These are phyloP conservation scores for Latrodectus geometricus DNA, from an alignment of 1,140 invertebrate genomes.

Conservation along the genomic window DNA sequence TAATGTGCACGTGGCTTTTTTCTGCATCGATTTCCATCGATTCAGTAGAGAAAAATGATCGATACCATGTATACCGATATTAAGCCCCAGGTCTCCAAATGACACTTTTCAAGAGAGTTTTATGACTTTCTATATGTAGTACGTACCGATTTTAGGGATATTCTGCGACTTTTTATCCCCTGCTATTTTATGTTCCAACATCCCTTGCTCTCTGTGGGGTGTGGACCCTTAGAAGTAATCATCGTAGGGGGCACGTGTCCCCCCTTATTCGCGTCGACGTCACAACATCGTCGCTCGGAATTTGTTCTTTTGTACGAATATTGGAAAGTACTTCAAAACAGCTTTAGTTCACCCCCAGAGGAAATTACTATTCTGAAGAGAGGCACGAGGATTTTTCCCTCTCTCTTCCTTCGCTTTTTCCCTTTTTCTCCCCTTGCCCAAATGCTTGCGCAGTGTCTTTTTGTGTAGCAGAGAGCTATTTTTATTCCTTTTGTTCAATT, in stretches of 20 bases:
- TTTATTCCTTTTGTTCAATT: constrained; percentile 5
- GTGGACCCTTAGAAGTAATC: not conserved
- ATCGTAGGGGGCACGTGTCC: constrained; percentile 23
- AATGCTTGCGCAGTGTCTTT: constrained; percentile 18
- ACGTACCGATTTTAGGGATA: constrained; percentile 45
- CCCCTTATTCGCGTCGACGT: not conserved
- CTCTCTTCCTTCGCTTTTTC: not conserved
- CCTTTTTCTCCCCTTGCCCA: not conserved
- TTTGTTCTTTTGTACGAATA: constrained; percentile 61
- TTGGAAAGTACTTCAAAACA: constrained; percentile 62
- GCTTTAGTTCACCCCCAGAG: constrained; percentile 47
- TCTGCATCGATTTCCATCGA: constrained; percentile 47
- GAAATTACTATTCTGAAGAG: constrained; percentile 61
- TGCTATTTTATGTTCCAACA: constrained; percentile 36
- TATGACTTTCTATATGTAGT: constrained; percentile 59
- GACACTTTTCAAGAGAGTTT: constrained; percentile 53
- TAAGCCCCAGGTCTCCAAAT: constrained; percentile 44
- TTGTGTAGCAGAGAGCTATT: constrained; percentile 20
- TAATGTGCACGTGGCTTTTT: constrained; percentile 11
- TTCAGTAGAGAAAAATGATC: constrained; percentile 37
- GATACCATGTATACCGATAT: constrained; percentile 53
- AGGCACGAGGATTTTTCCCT: constrained; percentile 24
- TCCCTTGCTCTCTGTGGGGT: constrained; percentile 12
- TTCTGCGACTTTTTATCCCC: constrained; percentile 28
- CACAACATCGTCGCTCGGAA: constrained; percentile 52